These are phyloP conservation scores for Engraulis encrasicolus DNA, from an alignment of 2,113 vertebrate genomes.

Conservation along the genomic window DNA sequence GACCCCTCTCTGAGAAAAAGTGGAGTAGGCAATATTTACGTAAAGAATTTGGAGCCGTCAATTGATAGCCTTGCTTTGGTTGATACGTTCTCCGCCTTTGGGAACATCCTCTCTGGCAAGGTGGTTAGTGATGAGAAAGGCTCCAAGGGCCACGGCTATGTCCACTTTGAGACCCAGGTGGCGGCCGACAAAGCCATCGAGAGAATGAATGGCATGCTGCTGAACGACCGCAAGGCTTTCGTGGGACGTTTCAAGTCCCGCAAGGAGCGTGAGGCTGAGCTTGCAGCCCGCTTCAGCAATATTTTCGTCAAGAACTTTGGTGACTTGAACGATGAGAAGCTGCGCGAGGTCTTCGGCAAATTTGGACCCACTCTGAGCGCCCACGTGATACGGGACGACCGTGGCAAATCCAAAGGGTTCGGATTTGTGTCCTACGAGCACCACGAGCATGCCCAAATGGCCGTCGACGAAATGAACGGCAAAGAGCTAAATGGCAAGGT, in stretches of 20 bases:
- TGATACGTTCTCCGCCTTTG: constrained; percentile 98
- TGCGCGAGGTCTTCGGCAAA: constrained; percentile 94
- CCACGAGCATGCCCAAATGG: constrained; percentile 97
- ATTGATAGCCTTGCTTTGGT: constrained; percentile 99
- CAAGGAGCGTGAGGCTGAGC: constrained; percentile 96
- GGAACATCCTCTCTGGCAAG: constrained; percentile 98
- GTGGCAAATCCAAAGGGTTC: constrained; percentile 96
- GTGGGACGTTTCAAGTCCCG: constrained; percentile 97
- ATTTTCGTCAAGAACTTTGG: constrained; percentile 98
- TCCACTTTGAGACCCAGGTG: constrained; percentile 99
- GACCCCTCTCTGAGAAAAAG: constrained; percentile 98
- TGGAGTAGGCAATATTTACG: constrained; percentile 98
- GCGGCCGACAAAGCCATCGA: constrained; percentile 98
- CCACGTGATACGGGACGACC: constrained; percentile 96
- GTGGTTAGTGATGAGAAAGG: constrained; percentile 99
- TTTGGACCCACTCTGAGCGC: constrained; percentile 94
- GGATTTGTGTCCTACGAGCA: constrained; percentile 98
- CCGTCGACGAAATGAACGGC: too few relatives aligned
- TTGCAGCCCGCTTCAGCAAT: constrained; percentile 95
- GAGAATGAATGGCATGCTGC: constrained; percentile 99
- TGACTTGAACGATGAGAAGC: constrained; percentile 96
- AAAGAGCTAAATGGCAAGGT: too few relatives aligned
- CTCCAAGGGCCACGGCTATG: constrained; percentile 98
- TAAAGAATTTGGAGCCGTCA: constrained; percentile 99
- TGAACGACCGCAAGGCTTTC: constrained; percentile 99